phyloP scores from a whole-genome alignment of 1,140 invertebrate genomes.

The Brachionus angularis region DNA sequence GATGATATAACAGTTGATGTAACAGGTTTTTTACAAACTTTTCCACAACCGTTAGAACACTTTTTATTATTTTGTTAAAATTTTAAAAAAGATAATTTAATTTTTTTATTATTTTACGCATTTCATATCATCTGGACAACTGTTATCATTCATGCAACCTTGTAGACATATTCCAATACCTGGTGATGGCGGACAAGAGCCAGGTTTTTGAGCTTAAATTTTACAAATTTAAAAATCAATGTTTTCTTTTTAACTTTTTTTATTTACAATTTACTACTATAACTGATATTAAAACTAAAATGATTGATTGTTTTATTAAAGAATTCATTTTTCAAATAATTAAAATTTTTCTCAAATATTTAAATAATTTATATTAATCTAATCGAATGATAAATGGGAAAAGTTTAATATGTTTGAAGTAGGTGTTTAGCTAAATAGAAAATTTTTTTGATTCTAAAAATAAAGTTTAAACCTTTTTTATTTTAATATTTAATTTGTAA shows the following conservation, averaged over 20 bases:
- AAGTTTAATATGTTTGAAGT: no score
- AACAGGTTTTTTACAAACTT: not conserved
- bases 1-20: not conserved
- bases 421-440: no score
- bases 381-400: no score
- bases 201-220: slow-evolving; percentile 11
- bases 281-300: not conserved
- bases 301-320: not conserved
- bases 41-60: slow-evolving; percentile 25
- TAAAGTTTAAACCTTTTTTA: no score
- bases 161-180: slow-evolving; percentile 18
- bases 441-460: no score
- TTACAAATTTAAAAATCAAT: not conserved
- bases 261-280: not conserved
- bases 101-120: not conserved
- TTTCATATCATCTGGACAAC: slow-evolving; percentile 8
- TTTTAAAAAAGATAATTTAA: not conserved
- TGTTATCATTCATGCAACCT: not conserved
- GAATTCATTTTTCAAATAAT: slow-evolving; percentile 7
- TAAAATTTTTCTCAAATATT: not conserved
- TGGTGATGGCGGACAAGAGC: not conserved
- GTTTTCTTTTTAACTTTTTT: not conserved
- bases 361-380: not conserved
- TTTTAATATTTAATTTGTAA: no score
- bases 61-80: not conserved